Base-by-base conservation (phyloP, 1,140 invertebrate genomes). In the Polypedilum pembai region DNA sequence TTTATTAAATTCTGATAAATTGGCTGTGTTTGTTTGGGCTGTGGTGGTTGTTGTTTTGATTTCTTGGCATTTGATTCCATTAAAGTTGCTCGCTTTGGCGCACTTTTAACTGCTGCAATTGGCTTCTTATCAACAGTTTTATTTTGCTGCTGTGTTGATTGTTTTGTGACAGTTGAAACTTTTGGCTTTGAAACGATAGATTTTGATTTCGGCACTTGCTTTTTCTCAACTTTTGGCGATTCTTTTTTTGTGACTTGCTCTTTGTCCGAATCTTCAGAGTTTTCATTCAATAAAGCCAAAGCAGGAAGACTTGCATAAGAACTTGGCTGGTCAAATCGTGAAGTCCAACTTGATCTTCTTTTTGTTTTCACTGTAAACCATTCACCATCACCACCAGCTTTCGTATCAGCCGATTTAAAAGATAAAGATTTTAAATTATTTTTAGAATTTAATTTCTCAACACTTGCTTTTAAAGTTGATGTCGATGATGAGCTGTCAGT, bases 301-400 rank as follows among this genome's bases (percentile, higher is more conserved):
- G 88, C 88, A 2, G 88, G 88, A 74, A 89, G 77, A 80, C 87
- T 89, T 2, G 88, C 87, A 66, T 88, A 89, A 0, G 87, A 87
- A 1, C 87, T 89, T 17, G 88, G 87, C 77, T 89, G 88, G 80
- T 88, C 85, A 76, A 88, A 89, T 77, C 88, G 83, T 18, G 65
- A 18, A 77, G 86, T 83, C 88, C 88, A 89, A 78, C 86, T 86
- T 8, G 82, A 84, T 41, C 86, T 76, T 20, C 87, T 82, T 66
- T 85, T 82, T 75, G 85, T 87, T 80, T 88, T 89, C 1, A 89
- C 88, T 1, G 87, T 89, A 17, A 88, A 79, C 88, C 88, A 90
- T 12, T 88, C 88, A 78, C 89, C 88, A 74, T 87, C 85, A 74
- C 83, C 81, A 75, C 77, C 76, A 79, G 85, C 82, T 80, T 73